phyloP scores from a whole-genome alignment of 2,797 vertebrate genomes.

The Sparus aurata region DNA sequence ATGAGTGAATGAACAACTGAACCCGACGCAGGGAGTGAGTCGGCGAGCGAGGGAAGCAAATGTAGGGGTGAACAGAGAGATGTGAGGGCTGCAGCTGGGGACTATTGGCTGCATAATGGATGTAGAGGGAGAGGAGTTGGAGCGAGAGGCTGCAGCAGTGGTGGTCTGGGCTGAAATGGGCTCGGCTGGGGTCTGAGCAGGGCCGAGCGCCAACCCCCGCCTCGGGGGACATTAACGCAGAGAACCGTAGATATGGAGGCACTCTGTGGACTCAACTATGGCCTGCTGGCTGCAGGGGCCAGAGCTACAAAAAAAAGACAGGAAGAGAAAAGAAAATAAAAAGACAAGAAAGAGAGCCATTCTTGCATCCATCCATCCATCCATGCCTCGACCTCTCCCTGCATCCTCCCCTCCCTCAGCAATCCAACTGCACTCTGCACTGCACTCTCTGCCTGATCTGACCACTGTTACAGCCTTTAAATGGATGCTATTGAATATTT shows the following conservation, averaged over 20 bases:
- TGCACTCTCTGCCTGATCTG: conserved; percentile 62
- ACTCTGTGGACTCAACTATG: conserved; percentile 73
- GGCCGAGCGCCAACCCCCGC: conserved; percentile 58
- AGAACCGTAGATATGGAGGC: conserved; percentile 76
- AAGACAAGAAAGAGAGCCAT: conserved; percentile 48
- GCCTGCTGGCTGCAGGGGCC: conserved; percentile 73
- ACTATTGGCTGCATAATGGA: conserved; percentile 78
- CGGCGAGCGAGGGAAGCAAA: conserved; percentile 43
- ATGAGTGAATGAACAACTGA: conserved; percentile 62
- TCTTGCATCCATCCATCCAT: conserved; percentile 48
- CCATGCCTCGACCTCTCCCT: conserved; percentile 31
- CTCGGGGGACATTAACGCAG: conserved; percentile 83
- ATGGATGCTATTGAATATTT: conserved; percentile 79
- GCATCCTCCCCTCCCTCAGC: conserved; percentile 42
- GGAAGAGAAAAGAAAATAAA: conserved; percentile 57
- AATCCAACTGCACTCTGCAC: conserved; percentile 33
- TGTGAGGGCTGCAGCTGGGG: conserved; percentile 69
- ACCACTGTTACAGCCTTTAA: conserved; percentile 71
- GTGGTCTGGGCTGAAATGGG: conserved; percentile 59
- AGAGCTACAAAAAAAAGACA: conserved; percentile 44
- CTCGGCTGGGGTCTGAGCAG: conserved; percentile 52
- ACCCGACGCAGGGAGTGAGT: conserved; percentile 36
- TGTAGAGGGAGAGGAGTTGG: conserved; percentile 66
- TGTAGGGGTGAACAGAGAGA: conserved; percentile 56
- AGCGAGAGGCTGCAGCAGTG: conserved; percentile 50